Conservation (phyloP, 1,140 invertebrate genomes). For the Rhagoletis zephyria region DNA sequence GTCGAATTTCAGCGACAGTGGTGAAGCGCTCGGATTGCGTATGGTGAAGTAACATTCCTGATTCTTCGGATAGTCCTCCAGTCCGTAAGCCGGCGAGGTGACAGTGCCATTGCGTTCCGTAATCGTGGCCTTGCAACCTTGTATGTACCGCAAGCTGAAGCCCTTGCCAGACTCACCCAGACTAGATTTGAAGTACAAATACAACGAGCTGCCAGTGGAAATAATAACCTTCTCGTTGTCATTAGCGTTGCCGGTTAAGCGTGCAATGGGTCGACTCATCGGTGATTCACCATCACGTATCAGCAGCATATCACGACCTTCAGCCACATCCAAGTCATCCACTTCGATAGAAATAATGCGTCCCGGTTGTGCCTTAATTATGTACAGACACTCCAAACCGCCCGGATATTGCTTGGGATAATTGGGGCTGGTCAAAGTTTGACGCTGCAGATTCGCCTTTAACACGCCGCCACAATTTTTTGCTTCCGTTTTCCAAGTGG, state of each 20-base stretch:
- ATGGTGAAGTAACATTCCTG: constrained; percentile 92
- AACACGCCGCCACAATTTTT: constrained; percentile 89
- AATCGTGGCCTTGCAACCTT: constrained; percentile 89
- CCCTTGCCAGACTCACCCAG: constrained; percentile 89
- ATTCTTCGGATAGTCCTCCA: constrained; percentile 90
- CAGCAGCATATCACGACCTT: constrained; percentile 88
- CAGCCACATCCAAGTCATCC: constrained; percentile 90
- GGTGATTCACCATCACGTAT: constrained; percentile 91
- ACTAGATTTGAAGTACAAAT: constrained; percentile 93
- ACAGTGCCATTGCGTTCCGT: constrained; percentile 87
- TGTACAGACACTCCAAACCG: constrained; percentile 93
- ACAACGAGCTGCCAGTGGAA: constrained; percentile 90
- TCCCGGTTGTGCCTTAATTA: constrained; percentile 89
- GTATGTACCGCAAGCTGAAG: constrained; percentile 91
- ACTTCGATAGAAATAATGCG: constrained; percentile 91
- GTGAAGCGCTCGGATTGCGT: constrained; percentile 86
- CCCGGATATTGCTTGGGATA: constrained; percentile 94
- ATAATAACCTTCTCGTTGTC: constrained; percentile 89
- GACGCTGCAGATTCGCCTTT: constrained; percentile 85
- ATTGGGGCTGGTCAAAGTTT: constrained; percentile 88
- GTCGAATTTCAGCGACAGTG: constrained; percentile 89
- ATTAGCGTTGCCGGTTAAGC: constrained; percentile 83
- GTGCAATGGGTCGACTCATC: constrained; percentile 86
- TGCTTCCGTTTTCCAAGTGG: constrained; percentile 94
- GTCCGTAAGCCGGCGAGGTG: constrained; percentile 88